Evolutionary conservation across 2,888 invertebrate genomes (phyloP).

Genomic region (Terebella lapidaria): DNA sequence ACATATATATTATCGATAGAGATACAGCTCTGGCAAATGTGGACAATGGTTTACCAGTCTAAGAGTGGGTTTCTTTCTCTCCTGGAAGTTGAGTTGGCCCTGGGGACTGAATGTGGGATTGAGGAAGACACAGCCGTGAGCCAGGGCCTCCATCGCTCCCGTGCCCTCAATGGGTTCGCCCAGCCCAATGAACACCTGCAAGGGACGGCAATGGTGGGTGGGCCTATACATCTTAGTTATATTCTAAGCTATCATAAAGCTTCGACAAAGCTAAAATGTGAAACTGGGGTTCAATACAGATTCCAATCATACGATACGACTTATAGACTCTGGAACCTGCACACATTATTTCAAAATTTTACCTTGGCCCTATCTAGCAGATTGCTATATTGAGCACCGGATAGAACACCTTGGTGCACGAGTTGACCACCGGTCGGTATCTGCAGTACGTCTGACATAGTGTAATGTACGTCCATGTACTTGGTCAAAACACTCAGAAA

Average conservation of each 20-base stretch:
- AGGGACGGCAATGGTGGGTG: no score
- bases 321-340: no score
- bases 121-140: conserved; percentile 23
- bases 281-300: no score
- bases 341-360: no score
- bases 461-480: background rate
- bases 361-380: background rate
- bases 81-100: background rate
- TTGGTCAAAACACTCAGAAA: background rate
- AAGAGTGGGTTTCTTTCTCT: background rate
- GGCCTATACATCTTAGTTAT: no score
- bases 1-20: background rate
- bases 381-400: background rate
- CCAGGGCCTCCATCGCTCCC: conserved; percentile 19
- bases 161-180: conserved; percentile 25
- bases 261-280: no score
- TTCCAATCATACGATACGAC: no score
- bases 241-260: no score
- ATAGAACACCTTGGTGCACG: background rate
- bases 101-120: conserved; percentile 13
- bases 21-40: no score
- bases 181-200: conserved; percentile 22
- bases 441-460: background rate
- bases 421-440: background rate
- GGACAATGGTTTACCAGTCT: no score